Base-by-base conservation (phyloP, 30 jellyfish, hydroid and myxozoan species). In the Chironex yamaguchii region DNA sequence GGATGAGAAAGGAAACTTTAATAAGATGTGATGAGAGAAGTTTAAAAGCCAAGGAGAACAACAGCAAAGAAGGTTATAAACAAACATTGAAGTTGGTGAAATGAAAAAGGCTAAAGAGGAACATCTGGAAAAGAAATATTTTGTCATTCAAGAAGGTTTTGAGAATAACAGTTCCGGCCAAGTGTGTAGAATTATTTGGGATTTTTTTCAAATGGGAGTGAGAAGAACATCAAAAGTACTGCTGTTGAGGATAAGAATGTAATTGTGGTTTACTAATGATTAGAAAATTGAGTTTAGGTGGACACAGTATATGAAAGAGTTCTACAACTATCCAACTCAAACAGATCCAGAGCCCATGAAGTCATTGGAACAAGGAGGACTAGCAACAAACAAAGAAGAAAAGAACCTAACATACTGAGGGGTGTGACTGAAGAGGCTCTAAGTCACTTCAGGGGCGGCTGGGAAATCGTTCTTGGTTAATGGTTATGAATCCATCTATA, bases 1-100 rank as follows among this genome's bases (percentile, higher is more conserved):
- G 90, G 88, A 76, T 76, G 79, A 76, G 79, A 51, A 33, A 29
- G 17, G 90, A 54, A 79, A 79, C 34, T 13, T 21, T 79, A 66
- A 64, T 50, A 64, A 76, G 33, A 76, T 50, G 62, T 23, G 84
- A 76, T 29, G 89, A 76, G 22, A 52, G 89, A 33, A 52, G 64
- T 24, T 33, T 36, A 23, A 73, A 73, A 49, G 86, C 81, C 14
- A 50, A 27, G 23, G 50, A 21, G 34, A 6, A 9, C 76, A 72
- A 72, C 21, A 72, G 31, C 78, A 62, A 49, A 64, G 84, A 79
- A 54, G 3, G 84, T 22, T 31, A 35, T 13, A 58, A 34, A 29
- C n/a, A n/a, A n/a, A n/a, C n/a, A n/a, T n/a, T n/a, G n/a, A n/a
- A n/a, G n/a, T n/a, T n/a, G n/a, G n/a, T n/a, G 64, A 50, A 33